phyloP scores from a whole-genome alignment of 2,797 vertebrate genomes.

The Typhlichthys eigenmanni region DNA sequence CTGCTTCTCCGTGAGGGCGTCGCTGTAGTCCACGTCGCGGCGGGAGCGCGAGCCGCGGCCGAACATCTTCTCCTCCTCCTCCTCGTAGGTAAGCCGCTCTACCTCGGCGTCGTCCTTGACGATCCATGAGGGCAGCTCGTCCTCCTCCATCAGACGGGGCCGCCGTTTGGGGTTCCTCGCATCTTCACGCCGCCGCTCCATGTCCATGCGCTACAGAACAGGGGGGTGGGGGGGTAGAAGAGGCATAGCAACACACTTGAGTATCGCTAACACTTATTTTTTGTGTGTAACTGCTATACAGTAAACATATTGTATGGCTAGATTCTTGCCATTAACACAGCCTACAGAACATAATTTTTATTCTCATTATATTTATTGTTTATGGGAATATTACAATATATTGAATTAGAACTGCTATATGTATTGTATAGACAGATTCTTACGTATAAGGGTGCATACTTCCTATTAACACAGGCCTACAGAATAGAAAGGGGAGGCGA shows the following conservation, averaged over 20 bases:
- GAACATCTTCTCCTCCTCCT: constrained; percentile 96
- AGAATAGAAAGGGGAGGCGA: too few relatives aligned
- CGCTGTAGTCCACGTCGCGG: constrained; percentile 96
- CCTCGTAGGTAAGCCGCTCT: constrained; percentile 94
- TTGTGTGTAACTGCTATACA: too few relatives aligned
- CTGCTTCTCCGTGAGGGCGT: constrained; percentile 95
- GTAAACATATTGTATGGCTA: too few relatives aligned
- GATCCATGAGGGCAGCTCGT: constrained; percentile 96
- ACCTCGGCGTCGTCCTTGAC: constrained; percentile 97
- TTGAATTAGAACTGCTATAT: too few relatives aligned
- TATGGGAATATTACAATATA: too few relatives aligned
- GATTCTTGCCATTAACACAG: too few relatives aligned
- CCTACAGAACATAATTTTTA: too few relatives aligned
- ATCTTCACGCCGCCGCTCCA: constrained; percentile 94
- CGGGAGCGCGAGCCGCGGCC: constrained; percentile 93
- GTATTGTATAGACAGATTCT: too few relatives aligned
- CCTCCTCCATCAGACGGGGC: constrained; percentile 95
- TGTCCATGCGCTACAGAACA: constrained; percentile 88
- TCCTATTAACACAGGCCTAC: too few relatives aligned
- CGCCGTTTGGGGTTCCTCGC: constrained; percentile 94
- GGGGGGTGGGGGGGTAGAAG: background rate
- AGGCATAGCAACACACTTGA: background rate
- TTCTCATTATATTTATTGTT: too few relatives aligned
- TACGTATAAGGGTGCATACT: too few relatives aligned
- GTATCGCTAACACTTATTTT: too few relatives aligned